Evolutionary conservation across 2,797 vertebrate genomes (phyloP), one percentile per base, ranked within the genome.

Genomic region (Gila robusta): DNA sequence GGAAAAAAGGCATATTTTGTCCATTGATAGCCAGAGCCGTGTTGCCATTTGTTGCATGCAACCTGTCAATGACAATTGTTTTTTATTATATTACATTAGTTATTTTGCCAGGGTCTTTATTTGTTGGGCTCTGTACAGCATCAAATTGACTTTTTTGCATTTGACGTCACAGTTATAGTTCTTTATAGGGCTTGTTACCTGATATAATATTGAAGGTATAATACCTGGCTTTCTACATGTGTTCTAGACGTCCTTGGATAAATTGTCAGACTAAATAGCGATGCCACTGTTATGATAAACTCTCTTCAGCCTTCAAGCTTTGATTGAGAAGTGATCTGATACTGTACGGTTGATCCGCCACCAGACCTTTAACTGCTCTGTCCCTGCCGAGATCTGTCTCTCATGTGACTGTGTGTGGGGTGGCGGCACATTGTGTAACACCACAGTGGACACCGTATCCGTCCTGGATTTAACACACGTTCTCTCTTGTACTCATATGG

Each of bases 381-480:
- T 88, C 41, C 74, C 69, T 82, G n/a, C 26, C 49, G 35, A 73
- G 84, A 64, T 19, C 64, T 59, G 82, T 84, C 79, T 83, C 66
- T 90, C 81, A 77, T 62, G 69, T 83, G 86, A 90, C 70, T 74
- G 71, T 70, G n/a, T 72, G 39, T 56, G 64, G 41, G 1, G 47
- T 28, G 32, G 44, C 7, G 4, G 77, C 69, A 85, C 84, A 74
- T 86, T 66, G 41, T 74, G 59, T 74, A 81, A 74, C n/a, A 0
- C 41, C 54, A 73, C 49, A 79, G 83, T 70, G 49, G 37, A 41
- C 44, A 86, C 64, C 35, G 54, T 72, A 82, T 78, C 87, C 49
- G 1, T 78, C 70, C 79, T 82, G 72, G 66, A 74, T 41, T 73
- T 81, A 86, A 73, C 41, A 32, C 67, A 66, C 52, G 26, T 21